phyloP scores from a whole-genome alignment of 2,888 invertebrate genomes.

The Limnephilus marmoratus region DNA sequence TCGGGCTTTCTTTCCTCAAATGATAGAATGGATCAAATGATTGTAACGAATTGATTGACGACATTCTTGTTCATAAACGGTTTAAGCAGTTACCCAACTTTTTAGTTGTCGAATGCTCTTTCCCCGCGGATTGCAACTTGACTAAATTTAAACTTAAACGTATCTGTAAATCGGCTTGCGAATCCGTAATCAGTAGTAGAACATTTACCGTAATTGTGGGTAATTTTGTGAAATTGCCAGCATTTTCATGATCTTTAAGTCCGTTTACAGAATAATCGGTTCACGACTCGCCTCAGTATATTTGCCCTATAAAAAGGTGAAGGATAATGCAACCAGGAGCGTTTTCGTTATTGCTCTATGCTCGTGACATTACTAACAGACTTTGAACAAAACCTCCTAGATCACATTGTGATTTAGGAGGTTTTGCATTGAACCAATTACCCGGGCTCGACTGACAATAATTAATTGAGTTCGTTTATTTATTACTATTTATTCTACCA shows the following conservation, averaged over 20 bases:
- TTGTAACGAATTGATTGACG: neutral
- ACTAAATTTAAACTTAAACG: conserved; percentile 2
- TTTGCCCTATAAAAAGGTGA: conserved; percentile 31
- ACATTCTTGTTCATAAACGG: too few relatives aligned
- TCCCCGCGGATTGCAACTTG: neutral
- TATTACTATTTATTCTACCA: neutral
- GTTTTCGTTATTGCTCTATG: neutral
- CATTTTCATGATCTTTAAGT: conserved; percentile 24
- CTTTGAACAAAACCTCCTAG: neutral
- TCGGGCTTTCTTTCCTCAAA: neutral
- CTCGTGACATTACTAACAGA: conserved; percentile 23
- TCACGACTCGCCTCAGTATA: conserved; percentile 28
- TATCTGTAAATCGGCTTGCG: neutral
- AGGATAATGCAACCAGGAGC: conserved; percentile 8
- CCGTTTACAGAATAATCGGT: conserved; percentile 35
- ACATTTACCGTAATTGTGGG: conserved; percentile 8
- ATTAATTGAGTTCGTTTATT: neutral
- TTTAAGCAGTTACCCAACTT: neutral
- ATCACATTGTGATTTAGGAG: too few relatives aligned
- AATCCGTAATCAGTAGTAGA: neutral
- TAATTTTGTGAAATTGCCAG: conserved; percentile 29
- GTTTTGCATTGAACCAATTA: neutral
- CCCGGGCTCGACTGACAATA: neutral
- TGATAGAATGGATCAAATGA: too few relatives aligned
- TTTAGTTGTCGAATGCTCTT: neutral